phyloP scores from a whole-genome alignment of 2,113 vertebrate genomes.

The Mesitornis unicolor region DNA sequence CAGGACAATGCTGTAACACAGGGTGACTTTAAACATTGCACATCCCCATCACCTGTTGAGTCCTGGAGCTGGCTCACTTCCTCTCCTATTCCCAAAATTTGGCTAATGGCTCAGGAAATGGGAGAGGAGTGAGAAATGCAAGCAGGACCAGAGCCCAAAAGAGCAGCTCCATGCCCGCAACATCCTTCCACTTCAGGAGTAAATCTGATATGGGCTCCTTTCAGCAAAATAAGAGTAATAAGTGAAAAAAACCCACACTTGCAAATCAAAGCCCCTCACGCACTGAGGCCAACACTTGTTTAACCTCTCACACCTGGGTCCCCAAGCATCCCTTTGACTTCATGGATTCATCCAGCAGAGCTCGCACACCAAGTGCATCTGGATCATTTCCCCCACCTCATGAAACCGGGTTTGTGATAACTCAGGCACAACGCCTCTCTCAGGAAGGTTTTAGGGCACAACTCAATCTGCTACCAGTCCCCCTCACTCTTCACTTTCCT shows the following conservation, averaged over 20 bases:
- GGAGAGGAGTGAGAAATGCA: neutral
- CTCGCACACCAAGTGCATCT: neutral
- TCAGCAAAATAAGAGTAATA: neutral
- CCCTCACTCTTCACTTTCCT: neutral
- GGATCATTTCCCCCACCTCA: neutral
- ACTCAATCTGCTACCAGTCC: neutral
- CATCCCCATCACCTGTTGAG: neutral
- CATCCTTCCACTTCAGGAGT: neutral
- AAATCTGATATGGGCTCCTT: neutral
- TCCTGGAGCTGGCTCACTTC: neutral
- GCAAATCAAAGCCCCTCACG: neutral
- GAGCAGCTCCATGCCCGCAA: neutral
- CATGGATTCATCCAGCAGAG: neutral
- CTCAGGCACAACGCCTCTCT: neutral
- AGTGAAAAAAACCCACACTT: neutral
- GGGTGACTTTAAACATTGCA: neutral
- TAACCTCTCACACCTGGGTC: neutral
- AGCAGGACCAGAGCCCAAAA: neutral
- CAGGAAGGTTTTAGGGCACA: neutral
- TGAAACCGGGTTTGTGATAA: neutral
- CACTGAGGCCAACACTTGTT: rapidly evolving
- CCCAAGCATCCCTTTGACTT: neutral
- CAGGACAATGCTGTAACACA: neutral
- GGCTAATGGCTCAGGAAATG: neutral
- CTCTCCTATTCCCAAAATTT: neutral